Evolutionary conservation across 2,888 invertebrate genomes (phyloP), one percentile per base, ranked within the genome.

Genomic region (Eupithecia insigniata): DNA sequence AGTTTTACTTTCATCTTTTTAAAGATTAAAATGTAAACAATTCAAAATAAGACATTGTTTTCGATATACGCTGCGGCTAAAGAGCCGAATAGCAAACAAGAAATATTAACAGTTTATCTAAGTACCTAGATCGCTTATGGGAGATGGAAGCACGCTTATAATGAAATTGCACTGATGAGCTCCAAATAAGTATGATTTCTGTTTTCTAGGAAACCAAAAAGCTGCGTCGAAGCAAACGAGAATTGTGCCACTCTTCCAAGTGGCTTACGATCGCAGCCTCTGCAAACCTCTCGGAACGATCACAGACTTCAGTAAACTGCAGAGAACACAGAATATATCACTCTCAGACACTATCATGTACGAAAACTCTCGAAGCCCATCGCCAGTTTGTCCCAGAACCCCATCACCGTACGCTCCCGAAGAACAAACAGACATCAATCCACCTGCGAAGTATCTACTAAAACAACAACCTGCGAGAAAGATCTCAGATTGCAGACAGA

Each of bases 161-260:
- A 26, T 55, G 22, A 51, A 70, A 51, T 26, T 61, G 70, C 68
- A 74, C 67, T 34, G 51, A 36, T 58, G 66, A 67, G 46, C 71
- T 46, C 66, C 66, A 72, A 73, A 68, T 76, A 77, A 78, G 74
- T 71, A 26, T 80, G 70, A 83, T 86, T 91, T 91, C 85, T 91
- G 85, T 92, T 92, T 90, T 93, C 91, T 93, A 93, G 93, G 93
- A 83, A 76, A 80, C 85, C 79, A 82, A 80, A 81, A 79, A 75
- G 78, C 82, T 81, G 82, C 82, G 80, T 68, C 75, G 80, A 82
- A 83, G 79, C 82, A 80, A 79, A 80, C 86, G 84, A 85, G 85
- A 83, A 85, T 92, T 76, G 86, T 91, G 83, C 94, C 93, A 72
- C 84, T 94, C 75, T 94, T 94, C 82, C 93, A 93, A 90, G 93